Base-by-base conservation (phyloP, 2,113 vertebrate genomes). In the Zootoca vivipara region DNA sequence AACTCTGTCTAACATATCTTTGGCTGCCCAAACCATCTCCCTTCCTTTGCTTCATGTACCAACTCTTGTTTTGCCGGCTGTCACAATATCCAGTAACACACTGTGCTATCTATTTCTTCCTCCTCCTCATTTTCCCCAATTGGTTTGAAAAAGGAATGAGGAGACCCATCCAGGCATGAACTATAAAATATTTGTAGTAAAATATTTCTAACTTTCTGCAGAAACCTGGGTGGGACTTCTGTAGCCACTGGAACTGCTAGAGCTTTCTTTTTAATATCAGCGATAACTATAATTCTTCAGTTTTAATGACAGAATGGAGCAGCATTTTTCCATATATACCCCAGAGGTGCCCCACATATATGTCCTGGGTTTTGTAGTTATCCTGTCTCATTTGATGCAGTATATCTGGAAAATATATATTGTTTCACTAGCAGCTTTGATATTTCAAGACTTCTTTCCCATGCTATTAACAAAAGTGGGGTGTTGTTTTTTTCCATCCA, bases 381-480 rank as follows among this genome's bases (percentile, higher is more conserved):
- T 8, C 26, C 33, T 35, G 73, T 87, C 69, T n/a, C 33, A 18
- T 87, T 64, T 82, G 16, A 80, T 74, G 22, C 52, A 87, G 28
- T 65, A 65, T 73, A 87, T 62, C 5, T 74, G n/a, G 75, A 79
- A 69, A 86, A 79, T 52, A 40, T 64, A 26, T 67, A 78, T 46
- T 67, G 38, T 52, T 86, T 86, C 74, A 70, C 4, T 42, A 82
- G 33, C 52, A 74, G 12, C 10, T 87, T 26, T 87, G 26, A 64
- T 81, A 82, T 87, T 73, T 87, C 69, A 87, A 87, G 56, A 20
- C 16, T 3, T 58, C 28, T 87, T 73, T 62, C 46, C 28, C 35
- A 74, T 82, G 38, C 52, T 24, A 64, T 82, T 87, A 82, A 70
- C 56, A 72, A 80, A 87, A 52, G 22, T 35, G 46, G 46, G 46